Evolutionary conservation across 2,113 vertebrate genomes (phyloP).

Genomic region (Scophthalmus maximus): DNA sequence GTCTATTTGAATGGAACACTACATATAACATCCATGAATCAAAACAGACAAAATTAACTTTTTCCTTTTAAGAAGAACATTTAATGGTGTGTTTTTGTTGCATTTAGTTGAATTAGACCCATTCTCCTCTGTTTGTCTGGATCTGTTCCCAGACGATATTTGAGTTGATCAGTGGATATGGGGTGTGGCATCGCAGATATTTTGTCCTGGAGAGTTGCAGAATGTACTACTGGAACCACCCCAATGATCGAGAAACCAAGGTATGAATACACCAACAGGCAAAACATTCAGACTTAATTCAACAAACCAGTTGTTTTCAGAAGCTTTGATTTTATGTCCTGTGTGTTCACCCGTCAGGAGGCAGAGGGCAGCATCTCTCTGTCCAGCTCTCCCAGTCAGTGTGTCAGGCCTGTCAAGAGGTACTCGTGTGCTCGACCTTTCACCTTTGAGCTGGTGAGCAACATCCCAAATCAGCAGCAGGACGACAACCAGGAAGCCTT

Average conservation of each 20-base stretch:
- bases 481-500: constrained; percentile 52
- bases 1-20: no score
- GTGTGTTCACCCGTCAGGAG: constrained; percentile 62
- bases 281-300: not conserved
- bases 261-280: constrained; percentile 32
- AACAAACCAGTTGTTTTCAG: accelerated
- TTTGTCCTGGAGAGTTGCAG: constrained; percentile 76
- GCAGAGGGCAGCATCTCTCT: constrained; percentile 80
- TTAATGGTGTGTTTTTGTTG: not conserved
- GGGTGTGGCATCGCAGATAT: constrained; percentile 84
- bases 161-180: constrained; percentile 81
- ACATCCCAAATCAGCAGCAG: constrained; percentile 46
- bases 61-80: no score
- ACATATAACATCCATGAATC: no score
- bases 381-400: constrained; percentile 66
- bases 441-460: constrained; percentile 84
- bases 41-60: not conserved
- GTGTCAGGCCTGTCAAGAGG: constrained; percentile 78
- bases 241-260: constrained; percentile 81
- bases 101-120: not conserved
- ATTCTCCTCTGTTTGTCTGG: not conserved
- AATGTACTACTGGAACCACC: constrained; percentile 83
- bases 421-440: constrained; percentile 84
- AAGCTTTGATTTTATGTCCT: not conserved
- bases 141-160: constrained; percentile 81